Evolutionary conservation across 1,140 invertebrate genomes (phyloP), one percentile per base, ranked within the genome.

Genomic region (Drosophila pandora): DNA sequence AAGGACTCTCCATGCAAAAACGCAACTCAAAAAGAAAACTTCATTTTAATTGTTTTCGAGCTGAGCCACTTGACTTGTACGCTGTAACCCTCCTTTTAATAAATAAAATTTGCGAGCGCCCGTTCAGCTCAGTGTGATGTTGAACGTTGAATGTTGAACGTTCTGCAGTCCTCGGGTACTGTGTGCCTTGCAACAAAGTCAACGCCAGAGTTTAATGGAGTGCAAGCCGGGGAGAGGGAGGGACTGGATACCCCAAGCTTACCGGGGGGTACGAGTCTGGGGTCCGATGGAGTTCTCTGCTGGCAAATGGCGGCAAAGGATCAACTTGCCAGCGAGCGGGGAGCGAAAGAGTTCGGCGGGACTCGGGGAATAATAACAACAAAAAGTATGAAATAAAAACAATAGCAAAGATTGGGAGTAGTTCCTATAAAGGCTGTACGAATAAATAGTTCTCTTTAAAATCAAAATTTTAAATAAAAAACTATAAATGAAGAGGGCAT

Each of bases 11-110:
- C 79, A 68, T 63, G 69, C 62, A 54, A 56, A 68, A 72, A 61
- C 28, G 34, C 61, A 53, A 41, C 49, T 59, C 73, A 68, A 72
- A 73, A 76, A 62, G 72, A 75, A 49, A 85, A 85, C 82, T 85
- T 87, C 78, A 63, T 87, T 85, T 85, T 85, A 85, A 85, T 85
- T 85, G 82, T 85, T 85, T 85, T 87, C 78, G 82, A 85, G 78
- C 82, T 85, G 81, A 85, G 81, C 82, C 81, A 85, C 81, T 85
- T 85, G 82, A 85, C 81, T 84, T 84, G 77, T 81, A 74, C 78
- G 63, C 25, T 54, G 77, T 81, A 77, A 73, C 81, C 77, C 81
- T 80, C 72, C 85, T 87, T 85, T 85, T 85, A 85, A 85, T 85
- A 85, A 85, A 85, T 85, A 85, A 85, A 85, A 85, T 85, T 85